Conservation (phyloP, 2,888 invertebrate genomes). For the Hypselothyrea guttata region DNA sequence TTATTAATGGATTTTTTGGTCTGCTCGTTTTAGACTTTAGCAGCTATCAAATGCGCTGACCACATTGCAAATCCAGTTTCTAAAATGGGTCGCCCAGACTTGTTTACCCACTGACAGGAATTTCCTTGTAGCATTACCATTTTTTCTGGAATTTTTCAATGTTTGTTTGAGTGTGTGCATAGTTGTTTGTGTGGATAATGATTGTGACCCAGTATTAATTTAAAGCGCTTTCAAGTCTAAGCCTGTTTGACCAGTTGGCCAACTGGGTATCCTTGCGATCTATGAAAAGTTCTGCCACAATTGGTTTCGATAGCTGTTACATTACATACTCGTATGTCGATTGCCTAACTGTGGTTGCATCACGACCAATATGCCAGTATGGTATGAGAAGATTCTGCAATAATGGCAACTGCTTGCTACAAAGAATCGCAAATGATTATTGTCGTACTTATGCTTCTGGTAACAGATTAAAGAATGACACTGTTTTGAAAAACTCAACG, state of each 20-base stretch:
- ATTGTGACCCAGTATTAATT: slow-evolving; percentile 49
- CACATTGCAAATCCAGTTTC: slow-evolving; percentile 24
- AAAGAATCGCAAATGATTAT: no score
- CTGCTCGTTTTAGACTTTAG: neutral
- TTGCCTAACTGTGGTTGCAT: slow-evolving; percentile 4
- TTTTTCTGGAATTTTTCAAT: slow-evolving; percentile 26
- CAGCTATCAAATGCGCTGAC: slow-evolving; percentile 23
- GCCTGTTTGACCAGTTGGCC: slow-evolving; percentile 44
- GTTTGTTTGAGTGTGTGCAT: neutral
- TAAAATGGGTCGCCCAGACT: slow-evolving; percentile 57
- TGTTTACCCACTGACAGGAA: slow-evolving; percentile 38
- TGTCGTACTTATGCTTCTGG: no score
- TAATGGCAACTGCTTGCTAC: no score
- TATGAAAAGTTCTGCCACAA: slow-evolving; percentile 10
- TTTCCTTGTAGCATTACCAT: slow-evolving; percentile 36
- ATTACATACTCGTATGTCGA: slow-evolving; percentile 25
- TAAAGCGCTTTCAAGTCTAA: slow-evolving; percentile 53
- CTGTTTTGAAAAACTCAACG: no score
- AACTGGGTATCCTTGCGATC: slow-evolving; percentile 60
- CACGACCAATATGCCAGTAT: neutral
- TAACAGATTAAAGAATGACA: no score
- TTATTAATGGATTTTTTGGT: slow-evolving; percentile 6
- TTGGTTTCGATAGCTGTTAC: slow-evolving; percentile 14
- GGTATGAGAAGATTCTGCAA: no score
- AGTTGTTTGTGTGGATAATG: slow-evolving; percentile 29